phyloP scores from a whole-genome alignment of 2,113 vertebrate species.

The Chaetops frenatus region DNA sequence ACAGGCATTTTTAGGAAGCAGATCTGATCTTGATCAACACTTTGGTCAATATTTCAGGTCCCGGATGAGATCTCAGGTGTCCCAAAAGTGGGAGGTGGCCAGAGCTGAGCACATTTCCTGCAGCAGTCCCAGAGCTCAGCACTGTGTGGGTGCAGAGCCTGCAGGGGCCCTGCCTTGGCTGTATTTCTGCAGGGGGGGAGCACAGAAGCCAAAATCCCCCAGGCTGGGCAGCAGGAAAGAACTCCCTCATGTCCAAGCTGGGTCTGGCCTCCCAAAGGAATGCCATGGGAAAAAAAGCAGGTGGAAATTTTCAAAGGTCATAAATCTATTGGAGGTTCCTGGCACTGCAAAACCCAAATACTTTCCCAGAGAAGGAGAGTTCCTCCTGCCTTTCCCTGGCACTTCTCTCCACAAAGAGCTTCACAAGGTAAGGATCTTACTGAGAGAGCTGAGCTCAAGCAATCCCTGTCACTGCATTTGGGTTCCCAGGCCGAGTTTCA shows the following conservation, averaged over 20 bases:
- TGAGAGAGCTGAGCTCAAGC: not conserved
- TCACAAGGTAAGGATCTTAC: not conserved
- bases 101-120: not conserved
- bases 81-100: not conserved
- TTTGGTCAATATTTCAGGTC: not conserved
- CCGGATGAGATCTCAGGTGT: not conserved
- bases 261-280: not conserved
- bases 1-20: not conserved
- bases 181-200: not conserved
- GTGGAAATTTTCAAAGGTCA: not conserved
- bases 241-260: rapidly evolving
- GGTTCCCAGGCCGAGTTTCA: not conserved
- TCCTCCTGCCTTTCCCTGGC: not conserved
- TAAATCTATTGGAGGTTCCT: not conserved
- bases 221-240: not conserved
- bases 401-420: not conserved
- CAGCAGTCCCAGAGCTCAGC: not conserved
- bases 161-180: not conserved
- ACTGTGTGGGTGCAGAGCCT: not conserved
- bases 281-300: not conserved
- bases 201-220: not conserved
- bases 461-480: not conserved
- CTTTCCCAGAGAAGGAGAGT: not conserved
- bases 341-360: not conserved
- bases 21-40: not conserved